A percentile compares a stretch with the other conserved stretches of the same genome.
These are phyloP conservation scores for Chamaetylas fuelleborni DNA, from an alignment of 2,113 vertebrate genomes.

Conservation along the genomic window DNA sequence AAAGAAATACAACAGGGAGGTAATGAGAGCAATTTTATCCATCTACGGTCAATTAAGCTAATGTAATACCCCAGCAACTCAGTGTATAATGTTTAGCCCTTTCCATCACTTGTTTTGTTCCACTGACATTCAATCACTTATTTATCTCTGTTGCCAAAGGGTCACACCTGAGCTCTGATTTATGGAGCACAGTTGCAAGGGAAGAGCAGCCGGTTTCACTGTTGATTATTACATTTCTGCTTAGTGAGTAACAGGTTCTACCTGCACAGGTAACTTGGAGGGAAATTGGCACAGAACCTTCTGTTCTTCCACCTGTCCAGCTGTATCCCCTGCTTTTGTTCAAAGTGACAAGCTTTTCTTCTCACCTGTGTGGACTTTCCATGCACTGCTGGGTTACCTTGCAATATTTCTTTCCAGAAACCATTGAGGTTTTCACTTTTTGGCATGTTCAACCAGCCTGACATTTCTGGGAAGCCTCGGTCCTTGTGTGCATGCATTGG, in stretches of 20 bases:
- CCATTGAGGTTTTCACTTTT: neutral
- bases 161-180: slow-evolving; percentile 40
- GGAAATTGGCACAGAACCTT: neutral
- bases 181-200: neutral
- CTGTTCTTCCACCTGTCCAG: neutral
- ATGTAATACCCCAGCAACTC: neutral
- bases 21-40: slow-evolving; percentile 26
- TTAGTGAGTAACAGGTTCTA: neutral
- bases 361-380: neutral
- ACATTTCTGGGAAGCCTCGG: neutral
- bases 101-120: neutral
- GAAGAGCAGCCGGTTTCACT: neutral
- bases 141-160: slow-evolving; percentile 3
- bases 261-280: neutral
- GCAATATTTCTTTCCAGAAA: neutral
- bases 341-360: neutral
- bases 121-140: slow-evolving; percentile 30
- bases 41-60: neutral
- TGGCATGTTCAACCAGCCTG: neutral
- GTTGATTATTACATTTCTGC: neutral
- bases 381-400: neutral
- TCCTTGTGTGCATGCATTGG: neutral
- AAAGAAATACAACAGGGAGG: neutral
- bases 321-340: neutral
- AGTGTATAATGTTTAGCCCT: neutral